A percentile compares a stretch with the other conserved stretches of the same genome.
Evolutionary conservation across 2,113 vertebrate species (phyloP).

Genomic region (Axis porcinus): DNA sequence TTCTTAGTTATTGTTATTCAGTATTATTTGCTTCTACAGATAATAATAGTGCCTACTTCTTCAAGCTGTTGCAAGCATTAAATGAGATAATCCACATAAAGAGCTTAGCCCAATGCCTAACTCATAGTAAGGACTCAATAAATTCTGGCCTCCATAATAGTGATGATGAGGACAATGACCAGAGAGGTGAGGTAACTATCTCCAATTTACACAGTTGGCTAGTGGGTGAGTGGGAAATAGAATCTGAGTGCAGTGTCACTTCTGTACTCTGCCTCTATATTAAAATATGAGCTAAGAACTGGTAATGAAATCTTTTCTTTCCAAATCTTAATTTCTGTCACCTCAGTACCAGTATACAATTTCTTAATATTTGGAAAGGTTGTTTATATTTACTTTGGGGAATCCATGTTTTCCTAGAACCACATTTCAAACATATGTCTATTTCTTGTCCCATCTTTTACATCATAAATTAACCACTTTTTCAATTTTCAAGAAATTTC

Average conservation of each 20-base stretch:
- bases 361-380: conserved; percentile 12
- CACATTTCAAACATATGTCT: background rate
- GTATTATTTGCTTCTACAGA: background rate
- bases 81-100: background rate
- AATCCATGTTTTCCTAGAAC: background rate
- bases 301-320: background rate
- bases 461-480: background rate
- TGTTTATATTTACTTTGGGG: background rate
- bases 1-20: background rate
- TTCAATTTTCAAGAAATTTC: conserved; percentile 9
- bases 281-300: background rate
- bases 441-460: background rate
- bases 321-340: background rate
- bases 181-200: background rate
- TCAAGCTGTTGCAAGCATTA: background rate
- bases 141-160: background rate
- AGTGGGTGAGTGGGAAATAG: background rate
- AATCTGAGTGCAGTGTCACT: background rate
- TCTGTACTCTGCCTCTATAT: background rate
- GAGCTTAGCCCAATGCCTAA: background rate
- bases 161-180: background rate
- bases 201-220: background rate
- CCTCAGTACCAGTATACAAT: background rate
- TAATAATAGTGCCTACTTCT: background rate
- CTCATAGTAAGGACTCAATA: background rate